Evolutionary conservation across 1,140 invertebrate species (phyloP).

Genomic region (Nebria ingens): DNA sequence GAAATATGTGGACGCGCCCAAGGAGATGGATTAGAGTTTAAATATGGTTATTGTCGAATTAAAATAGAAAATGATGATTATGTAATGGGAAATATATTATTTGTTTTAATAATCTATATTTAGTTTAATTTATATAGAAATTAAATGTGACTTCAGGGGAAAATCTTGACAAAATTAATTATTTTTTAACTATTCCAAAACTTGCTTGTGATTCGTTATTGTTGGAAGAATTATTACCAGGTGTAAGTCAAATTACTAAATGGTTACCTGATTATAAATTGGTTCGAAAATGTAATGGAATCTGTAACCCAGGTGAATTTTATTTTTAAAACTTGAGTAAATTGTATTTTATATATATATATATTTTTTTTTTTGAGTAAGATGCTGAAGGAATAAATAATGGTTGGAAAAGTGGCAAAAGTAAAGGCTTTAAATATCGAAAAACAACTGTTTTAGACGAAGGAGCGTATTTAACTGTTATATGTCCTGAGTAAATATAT

Average conservation of each 20-base stretch:
- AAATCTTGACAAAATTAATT: slow-evolving; percentile 11
- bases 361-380: neutral
- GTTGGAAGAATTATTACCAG: slow-evolving; percentile 35
- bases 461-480: slow-evolving; percentile 38
- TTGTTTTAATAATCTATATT: neutral
- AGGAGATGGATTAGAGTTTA: slow-evolving; percentile 25
- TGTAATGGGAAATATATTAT: neutral
- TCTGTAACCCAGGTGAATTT: slow-evolving; percentile 26
- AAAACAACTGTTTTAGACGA: slow-evolving; percentile 38
- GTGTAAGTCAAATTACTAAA: slow-evolving; percentile 34
- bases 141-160: neutral
- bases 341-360: neutral
- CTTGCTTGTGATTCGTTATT: slow-evolving; percentile 32
- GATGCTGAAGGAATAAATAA: slow-evolving; percentile 30
- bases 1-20: slow-evolving; percentile 28
- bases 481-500: slow-evolving; percentile 39
- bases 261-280: slow-evolving; percentile 40
- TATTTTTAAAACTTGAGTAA: slow-evolving; percentile 5
- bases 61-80: slow-evolving; percentile 14
- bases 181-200: slow-evolving; percentile 24
- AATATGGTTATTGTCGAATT: slow-evolving; percentile 28
- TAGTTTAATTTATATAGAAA: slow-evolving; percentile 1
- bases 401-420: slow-evolving; percentile 34
- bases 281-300: slow-evolving; percentile 34
- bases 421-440: slow-evolving; percentile 36